Evolutionary conservation across 2,888 invertebrate genomes (phyloP).

Genomic region (Neelides folsomi): DNA sequence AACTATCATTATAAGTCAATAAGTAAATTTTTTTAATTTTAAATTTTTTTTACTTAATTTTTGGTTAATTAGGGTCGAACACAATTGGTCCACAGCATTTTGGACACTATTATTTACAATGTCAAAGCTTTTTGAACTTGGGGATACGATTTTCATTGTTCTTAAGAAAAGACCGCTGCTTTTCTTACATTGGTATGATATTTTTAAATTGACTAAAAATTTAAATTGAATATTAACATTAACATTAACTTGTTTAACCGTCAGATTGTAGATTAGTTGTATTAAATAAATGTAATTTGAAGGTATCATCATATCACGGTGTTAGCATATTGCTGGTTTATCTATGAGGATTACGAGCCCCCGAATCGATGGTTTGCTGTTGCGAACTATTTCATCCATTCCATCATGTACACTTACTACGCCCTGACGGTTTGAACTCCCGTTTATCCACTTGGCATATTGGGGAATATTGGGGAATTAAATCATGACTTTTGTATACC

Average conservation of each 20-base stretch:
- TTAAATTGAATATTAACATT: too few species aligned
- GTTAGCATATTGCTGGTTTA: constrained; percentile 39
- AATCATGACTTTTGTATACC: constrained; percentile 3
- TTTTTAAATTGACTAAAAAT: neutral
- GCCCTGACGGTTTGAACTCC: constrained; percentile 15
- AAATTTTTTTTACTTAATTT: too few species aligned
- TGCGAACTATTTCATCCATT: constrained; percentile 23
- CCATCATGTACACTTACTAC: constrained; percentile 26
- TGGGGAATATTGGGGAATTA: neutral
- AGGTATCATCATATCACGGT: constrained; percentile 42
- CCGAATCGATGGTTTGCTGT: constrained; percentile 22
- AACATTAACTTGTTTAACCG: too few species aligned
- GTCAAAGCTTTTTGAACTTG: constrained; percentile 39
- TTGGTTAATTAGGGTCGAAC: too few species aligned
- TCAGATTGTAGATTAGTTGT: too few species aligned
- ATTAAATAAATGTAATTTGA: too few species aligned
- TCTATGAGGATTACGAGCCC: constrained; percentile 32
- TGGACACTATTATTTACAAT: too few species aligned
- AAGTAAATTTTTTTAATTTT: constrained; percentile 1
- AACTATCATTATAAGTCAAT: neutral
- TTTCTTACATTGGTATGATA: constrained; percentile 39
- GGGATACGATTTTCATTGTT: constrained; percentile 42
- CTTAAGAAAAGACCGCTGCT: constrained; percentile 35
- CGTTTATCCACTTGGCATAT: neutral
- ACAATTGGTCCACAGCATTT: too few species aligned